Evolutionary conservation across 2,888 invertebrate genomes (phyloP), one percentile per base, ranked within the genome.

Genomic region (Melolontha melolontha): DNA sequence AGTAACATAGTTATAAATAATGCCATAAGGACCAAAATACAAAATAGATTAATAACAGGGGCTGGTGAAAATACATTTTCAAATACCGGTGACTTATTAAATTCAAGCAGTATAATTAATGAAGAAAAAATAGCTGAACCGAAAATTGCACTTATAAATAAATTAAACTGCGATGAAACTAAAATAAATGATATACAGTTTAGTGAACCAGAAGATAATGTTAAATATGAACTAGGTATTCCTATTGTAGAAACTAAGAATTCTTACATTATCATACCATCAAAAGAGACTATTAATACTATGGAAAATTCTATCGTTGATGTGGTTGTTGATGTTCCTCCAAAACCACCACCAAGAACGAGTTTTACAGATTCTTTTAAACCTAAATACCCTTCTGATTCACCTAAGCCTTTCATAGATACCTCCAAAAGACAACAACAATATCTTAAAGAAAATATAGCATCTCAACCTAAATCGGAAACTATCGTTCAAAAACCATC

Each of bases 301-400:
- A n/a, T 42, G 6, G 65, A 54, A 14, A 51, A 29, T 8, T 16
- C 54, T 6, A 16, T 39, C 12, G 16, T 44, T 40, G 59, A 59
- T n/a, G 8, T 14, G 5, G 34, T 51, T 11, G 11, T 40, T 2
- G 79, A 81, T 64, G 76, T 82, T 29, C 83, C 83, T 5, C 83
- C 83, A 1, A 83, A 82, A 77, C 82, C 82, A 16, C 83, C 83
- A 50, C 82, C 83, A 50, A 75, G 76, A 51, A 74, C 69, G 6
- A 68, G 67, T 41, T 62, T 69, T 5, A 70, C 40, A 7, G 66
- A 66, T 27, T 57, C 71, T 10, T 70, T 75, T 11, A 82, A 80
- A 71, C 80, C 80, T 5, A 78, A 76, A 16, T 80, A 80, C 71
- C 79, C 80, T 0, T 68, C 75, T 0, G 79, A 80, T 70, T 78